Base-by-base conservation (phyloP, 2,888 invertebrate species). In the Hanleya hanleyi region DNA sequence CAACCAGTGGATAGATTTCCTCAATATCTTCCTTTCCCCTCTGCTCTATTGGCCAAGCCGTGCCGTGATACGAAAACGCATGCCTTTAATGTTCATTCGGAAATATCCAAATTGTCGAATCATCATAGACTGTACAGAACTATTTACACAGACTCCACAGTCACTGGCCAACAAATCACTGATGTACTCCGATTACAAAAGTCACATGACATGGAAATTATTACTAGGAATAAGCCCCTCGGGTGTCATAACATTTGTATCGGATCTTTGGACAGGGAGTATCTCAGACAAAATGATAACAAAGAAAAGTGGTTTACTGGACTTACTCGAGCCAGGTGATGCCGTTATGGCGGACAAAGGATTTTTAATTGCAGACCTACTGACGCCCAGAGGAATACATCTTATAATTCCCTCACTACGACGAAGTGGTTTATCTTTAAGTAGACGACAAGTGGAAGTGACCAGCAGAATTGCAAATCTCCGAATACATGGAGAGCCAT, bases 341-440 rank as follows among this genome's bases (percentile, higher is more conserved):
- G 70, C 70, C 29, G 73, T 81, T 0, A 80, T 80, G 78, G 78
- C 74, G 4, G 80, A 81, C 38, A 80, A 76, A 33, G 78, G 77
- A 1, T 80, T 81, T 68, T 15, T 67, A 32, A 76, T 78, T 15
- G 12, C 67, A 2, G 77, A 78, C 41, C 37, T 76, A 22, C 69
- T 75, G n/a, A 66, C 69, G 36, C 67, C 74, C 32, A 57, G 29
- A 51, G 67, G 68, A 1, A 38, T 74, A 29, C 33, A 62, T 12
- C 22, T 81, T 0, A 75, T 75, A 18, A 72, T 79, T 9, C 80
- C 77, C 7, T 77, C 78, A 51, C 70, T 76, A 36, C 49, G 71
- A 22, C 36, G n/a, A 37, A 38, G 67, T 2, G 51, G 67, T 50
- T 70, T n/a, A n/a, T n/a, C n/a, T n/a, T n/a, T 76, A 41, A 51